Percentiles rank a stretch among this genome's conserved stretches.
Conservation (phyloP, 2,113 vertebrate genomes). For the Otis tarda region DNA sequence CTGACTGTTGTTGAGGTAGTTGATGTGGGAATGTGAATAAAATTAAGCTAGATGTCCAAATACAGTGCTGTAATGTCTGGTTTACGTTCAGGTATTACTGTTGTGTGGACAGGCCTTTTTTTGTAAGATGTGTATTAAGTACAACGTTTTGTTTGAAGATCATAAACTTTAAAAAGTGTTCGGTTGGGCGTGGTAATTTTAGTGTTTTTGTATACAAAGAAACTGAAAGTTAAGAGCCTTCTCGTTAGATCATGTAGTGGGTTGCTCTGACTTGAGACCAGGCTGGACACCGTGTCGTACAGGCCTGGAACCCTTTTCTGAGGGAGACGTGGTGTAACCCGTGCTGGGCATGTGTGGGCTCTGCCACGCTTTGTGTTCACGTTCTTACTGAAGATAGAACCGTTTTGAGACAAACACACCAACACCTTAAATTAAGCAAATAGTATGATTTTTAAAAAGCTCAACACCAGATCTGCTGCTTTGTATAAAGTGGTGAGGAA, state of each 20-base stretch:
- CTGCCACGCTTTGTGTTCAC: accelerated
- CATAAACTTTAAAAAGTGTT: neutral
- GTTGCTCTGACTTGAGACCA: neutral
- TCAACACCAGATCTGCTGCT: neutral
- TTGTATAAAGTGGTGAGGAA: neutral
- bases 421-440: neutral
- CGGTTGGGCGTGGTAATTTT: neutral
- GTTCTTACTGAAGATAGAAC: neutral
- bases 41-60: slow-evolving; percentile 10
- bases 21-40: slow-evolving; percentile 30
- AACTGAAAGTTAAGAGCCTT: neutral
- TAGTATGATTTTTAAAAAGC: neutral
- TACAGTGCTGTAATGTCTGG: neutral
- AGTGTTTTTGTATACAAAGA: neutral
- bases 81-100: slow-evolving; percentile 9
- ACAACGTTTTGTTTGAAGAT: neutral
- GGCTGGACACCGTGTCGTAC: neutral
- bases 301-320: neutral
- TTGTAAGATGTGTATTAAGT: neutral
- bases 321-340: neutral
- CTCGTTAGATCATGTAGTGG: neutral
- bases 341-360: accelerated
- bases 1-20: slow-evolving; percentile 22
- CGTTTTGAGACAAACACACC: neutral
- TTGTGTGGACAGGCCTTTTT: neutral